A percentile compares a stretch with the other conserved stretches of the same genome.
These are phyloP conservation scores for Vicugna pacos DNA, from an alignment of 2,113 vertebrate genomes.

Conservation along the genomic window DNA sequence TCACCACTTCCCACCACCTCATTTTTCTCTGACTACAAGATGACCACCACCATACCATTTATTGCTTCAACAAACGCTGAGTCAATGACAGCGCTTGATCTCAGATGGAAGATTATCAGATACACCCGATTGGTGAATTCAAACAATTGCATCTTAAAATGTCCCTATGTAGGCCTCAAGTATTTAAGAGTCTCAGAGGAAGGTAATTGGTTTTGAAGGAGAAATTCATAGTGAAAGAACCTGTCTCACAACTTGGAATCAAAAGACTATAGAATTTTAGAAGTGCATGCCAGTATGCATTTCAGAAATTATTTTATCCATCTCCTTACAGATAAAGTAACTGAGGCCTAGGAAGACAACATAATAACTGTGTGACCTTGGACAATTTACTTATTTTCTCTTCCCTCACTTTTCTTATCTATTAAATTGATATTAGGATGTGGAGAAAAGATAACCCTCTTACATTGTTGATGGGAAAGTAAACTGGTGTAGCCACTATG, in stretches of 20 bases:
- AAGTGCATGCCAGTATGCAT: not conserved
- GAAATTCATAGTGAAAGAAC: not conserved
- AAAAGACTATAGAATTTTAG: not conserved
- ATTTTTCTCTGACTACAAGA: not conserved
- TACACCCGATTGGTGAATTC: not conserved
- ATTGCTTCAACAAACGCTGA: not conserved
- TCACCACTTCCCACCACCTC: not conserved
- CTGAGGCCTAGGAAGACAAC: not conserved
- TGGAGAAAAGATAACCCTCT: not conserved
- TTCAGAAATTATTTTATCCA: conserved; percentile 3
- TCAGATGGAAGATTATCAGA: not conserved
- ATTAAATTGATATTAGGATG: not conserved
- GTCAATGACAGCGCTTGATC: not conserved
- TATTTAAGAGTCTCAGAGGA: not conserved
- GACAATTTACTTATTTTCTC: conserved; percentile 6
- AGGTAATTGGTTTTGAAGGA: conserved; percentile 1
- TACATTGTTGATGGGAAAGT: not conserved
- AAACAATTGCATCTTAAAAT: conserved; percentile 21
- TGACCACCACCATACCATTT: not conserved
- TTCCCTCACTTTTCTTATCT: conserved; percentile 22
- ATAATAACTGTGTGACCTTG: not conserved
- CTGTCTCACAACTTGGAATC: not conserved
- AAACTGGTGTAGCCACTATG: not conserved
- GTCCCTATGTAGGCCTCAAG: not conserved
- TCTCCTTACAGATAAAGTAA: not conserved